Conservation (phyloP, 2,797 vertebrate genomes). For the Sebastes wilsoni region DNA sequence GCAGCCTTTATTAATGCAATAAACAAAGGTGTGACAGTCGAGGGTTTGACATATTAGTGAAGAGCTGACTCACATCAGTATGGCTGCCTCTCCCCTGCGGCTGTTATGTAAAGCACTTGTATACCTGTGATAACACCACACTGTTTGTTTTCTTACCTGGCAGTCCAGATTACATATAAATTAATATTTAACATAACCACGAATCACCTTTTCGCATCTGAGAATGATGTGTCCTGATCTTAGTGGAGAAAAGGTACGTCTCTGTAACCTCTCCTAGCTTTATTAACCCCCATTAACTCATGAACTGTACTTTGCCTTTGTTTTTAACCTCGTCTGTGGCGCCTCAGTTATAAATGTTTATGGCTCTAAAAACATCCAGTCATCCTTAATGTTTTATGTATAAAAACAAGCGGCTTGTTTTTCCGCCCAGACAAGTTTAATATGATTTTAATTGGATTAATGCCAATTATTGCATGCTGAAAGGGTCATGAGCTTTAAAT, state of each 20-base stretch:
- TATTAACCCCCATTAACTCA: neutral
- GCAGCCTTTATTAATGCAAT: constrained; percentile 41
- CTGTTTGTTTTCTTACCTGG: neutral
- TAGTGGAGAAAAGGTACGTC: neutral
- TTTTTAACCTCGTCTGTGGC: neutral
- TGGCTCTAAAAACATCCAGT: neutral
- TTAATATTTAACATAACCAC: constrained; percentile 4
- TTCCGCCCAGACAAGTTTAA: neutral
- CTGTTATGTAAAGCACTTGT: constrained; percentile 21
- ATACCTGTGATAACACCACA: constrained; percentile 5
- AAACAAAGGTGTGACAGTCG: constrained; percentile 34
- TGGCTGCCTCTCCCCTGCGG: neutral
- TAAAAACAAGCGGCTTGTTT: neutral
- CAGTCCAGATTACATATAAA: neutral
- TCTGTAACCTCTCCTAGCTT: neutral
- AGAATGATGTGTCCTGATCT: neutral
- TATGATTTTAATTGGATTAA: constrained; percentile 24
- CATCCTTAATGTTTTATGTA: neutral
- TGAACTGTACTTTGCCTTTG: neutral
- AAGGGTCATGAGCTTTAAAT: constrained; percentile 31
- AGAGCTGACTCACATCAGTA: neutral
- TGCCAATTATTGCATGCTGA: constrained; percentile 21
- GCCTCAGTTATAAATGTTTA: neutral
- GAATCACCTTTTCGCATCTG: neutral
- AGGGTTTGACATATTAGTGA: constrained; percentile 20